Evolutionary conservation across 2,888 invertebrate species (phyloP).

Genomic region (Conistra vaccinii): DNA sequence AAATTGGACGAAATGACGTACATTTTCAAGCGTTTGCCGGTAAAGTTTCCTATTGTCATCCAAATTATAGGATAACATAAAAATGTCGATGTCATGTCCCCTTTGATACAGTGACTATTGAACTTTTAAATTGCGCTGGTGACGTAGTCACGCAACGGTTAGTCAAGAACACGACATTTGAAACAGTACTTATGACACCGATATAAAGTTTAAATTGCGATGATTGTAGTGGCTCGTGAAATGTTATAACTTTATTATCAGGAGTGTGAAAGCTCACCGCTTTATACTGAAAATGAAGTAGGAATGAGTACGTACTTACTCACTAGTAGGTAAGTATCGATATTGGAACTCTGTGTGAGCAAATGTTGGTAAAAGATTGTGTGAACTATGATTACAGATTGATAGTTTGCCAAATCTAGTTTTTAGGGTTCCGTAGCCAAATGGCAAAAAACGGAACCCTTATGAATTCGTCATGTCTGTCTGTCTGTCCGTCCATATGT

Average conservation of each 20-base stretch:
- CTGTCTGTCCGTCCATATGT: no score
- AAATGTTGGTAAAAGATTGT: conserved; percentile 5
- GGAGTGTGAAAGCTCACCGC: conserved; percentile 7
- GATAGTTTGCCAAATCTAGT: background rate
- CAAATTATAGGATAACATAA: background rate
- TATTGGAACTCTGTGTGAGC: background rate
- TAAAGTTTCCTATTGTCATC: background rate
- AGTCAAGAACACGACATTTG: background rate
- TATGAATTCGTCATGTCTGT: no score
- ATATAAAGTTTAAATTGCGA: conserved; percentile 22
- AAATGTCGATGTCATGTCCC: conserved; percentile 6
- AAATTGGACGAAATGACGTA: conserved; percentile 7
- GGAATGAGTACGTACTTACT: conserved; percentile 10
- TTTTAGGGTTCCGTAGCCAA: no score
- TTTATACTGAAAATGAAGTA: conserved; percentile 8
- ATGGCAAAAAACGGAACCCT: no score
- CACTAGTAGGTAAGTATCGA: background rate
- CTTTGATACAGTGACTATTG: conserved; percentile 6
- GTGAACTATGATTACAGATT: background rate
- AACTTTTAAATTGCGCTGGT: conserved; percentile 25
- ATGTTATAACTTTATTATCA: conserved; percentile 25
- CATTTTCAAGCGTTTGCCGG: background rate
- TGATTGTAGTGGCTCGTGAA: conserved; percentile 1
- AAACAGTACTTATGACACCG: background rate
- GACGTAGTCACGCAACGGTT: conserved; percentile 3